A percentile compares a stretch with the other conserved stretches of the same genome.
phyloP scores from a whole-genome alignment of 2,113 vertebrate genomes.

The Bambusicola thoracicus region DNA sequence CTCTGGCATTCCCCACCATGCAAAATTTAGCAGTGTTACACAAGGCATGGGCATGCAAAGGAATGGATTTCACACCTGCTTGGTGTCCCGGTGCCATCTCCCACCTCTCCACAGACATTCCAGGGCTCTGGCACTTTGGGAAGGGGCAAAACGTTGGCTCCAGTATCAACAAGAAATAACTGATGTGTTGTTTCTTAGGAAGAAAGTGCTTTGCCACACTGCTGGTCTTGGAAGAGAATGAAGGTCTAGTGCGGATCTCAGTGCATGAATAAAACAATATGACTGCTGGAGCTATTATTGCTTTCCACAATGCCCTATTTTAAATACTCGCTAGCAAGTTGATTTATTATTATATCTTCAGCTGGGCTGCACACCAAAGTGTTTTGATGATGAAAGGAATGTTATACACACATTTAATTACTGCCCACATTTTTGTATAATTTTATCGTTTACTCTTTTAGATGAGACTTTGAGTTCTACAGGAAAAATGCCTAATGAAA shows the following conservation, averaged over 20 bases:
- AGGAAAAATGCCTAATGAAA: conserved; percentile 54
- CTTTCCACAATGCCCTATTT: neutral
- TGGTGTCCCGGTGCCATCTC: neutral
- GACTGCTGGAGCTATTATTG: neutral
- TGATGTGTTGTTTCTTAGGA: neutral
- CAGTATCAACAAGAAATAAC: neutral
- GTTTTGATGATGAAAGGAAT: conserved; percentile 35
- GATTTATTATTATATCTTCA: conserved; percentile 55
- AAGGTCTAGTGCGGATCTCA: neutral
- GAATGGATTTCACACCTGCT: neutral
- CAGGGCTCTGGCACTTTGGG: neutral
- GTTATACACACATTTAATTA: conserved; percentile 66
- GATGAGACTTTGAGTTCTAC: conserved; percentile 58
- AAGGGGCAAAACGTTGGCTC: neutral
- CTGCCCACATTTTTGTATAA: conserved; percentile 69
- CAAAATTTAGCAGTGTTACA: neutral
- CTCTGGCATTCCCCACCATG: neutral
- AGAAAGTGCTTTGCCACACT: neutral
- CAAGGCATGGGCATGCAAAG: neutral
- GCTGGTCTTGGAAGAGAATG: neutral
- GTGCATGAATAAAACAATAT: neutral
- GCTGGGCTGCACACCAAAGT: conserved; percentile 36
- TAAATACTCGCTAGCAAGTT: conserved; percentile 26
- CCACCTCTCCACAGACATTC: neutral
- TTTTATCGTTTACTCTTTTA: conserved; percentile 68